Conservation (phyloP, 2,797 vertebrate genomes). For the Esox lucius region DNA sequence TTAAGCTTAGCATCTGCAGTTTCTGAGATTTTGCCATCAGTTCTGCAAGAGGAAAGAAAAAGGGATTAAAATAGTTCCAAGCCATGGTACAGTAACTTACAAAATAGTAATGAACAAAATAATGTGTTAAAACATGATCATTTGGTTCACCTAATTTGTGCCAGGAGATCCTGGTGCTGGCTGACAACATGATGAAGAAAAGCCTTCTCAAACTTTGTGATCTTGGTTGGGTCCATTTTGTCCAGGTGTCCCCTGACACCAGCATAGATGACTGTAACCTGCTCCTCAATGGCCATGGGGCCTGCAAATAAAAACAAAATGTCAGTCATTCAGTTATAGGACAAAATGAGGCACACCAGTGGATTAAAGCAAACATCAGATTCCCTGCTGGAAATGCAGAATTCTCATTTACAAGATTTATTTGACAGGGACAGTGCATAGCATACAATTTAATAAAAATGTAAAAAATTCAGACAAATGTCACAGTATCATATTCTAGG, state of each 20-base stretch:
- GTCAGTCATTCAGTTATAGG: neutral
- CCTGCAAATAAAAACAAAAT: constrained; percentile 58
- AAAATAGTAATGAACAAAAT: neutral
- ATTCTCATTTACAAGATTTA: neutral
- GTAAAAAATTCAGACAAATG: neutral
- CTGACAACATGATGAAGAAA: constrained; percentile 90
- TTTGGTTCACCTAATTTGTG: constrained; percentile 79
- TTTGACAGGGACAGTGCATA: neutral
- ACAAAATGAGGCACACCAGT: neutral
- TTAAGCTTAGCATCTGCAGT: constrained; percentile 89
- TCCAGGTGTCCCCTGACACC: constrained; percentile 94
- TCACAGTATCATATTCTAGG: neutral
- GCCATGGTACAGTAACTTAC: neutral
- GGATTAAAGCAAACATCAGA: neutral
- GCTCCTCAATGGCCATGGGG: constrained; percentile 98
- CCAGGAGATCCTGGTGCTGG: constrained; percentile 88
- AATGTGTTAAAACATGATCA: neutral
- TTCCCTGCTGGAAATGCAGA: neutral
- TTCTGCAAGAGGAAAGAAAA: constrained; percentile 67
- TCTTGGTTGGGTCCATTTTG: constrained; percentile 97
- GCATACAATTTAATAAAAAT: neutral
- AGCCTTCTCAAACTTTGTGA: constrained; percentile 91
- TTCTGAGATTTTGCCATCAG: constrained; percentile 88
- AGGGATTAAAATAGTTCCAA: constrained; percentile 36
- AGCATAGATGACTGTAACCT: constrained; percentile 94